Percentiles rank a stretch among this genome's conserved stretches.
Evolutionary conservation across 2,888 invertebrate species (phyloP).

Genomic region (Adineta ricciae): DNA sequence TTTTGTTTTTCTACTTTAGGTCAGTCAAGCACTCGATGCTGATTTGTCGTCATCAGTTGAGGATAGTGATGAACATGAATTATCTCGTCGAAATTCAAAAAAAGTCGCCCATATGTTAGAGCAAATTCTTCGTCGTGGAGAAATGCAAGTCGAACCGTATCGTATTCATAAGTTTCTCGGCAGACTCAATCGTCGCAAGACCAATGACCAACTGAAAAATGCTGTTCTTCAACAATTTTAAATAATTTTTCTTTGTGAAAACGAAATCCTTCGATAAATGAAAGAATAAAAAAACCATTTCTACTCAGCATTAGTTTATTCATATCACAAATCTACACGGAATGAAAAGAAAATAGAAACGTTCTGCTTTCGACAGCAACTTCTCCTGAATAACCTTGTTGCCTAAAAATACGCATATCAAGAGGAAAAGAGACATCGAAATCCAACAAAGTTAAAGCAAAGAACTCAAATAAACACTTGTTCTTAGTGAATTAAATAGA

Average conservation of each 20-base stretch:
- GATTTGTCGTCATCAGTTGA: not conserved
- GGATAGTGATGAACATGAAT: not conserved
- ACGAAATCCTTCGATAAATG: too few species aligned
- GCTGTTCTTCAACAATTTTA: not conserved
- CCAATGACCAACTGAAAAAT: not conserved
- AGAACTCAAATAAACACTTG: not conserved
- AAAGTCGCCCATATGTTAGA: not conserved
- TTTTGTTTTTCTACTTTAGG: not conserved
- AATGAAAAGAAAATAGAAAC: not conserved
- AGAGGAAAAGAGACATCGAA: not conserved
- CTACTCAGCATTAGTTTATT: not conserved
- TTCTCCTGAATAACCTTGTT: not conserved
- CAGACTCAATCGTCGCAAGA: not conserved
- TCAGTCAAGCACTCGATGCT: not conserved
- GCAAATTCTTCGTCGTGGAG: not conserved
- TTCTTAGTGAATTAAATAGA: not conserved
- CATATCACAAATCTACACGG: not conserved
- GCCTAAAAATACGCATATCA: not conserved
- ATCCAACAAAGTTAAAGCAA: not conserved
- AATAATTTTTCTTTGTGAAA: too few species aligned
- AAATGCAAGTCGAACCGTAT: not conserved
- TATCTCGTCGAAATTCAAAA: not conserved
- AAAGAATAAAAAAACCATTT: not conserved
- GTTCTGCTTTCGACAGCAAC: not conserved
- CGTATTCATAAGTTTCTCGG: not conserved